Evolutionary conservation across 2,113 vertebrate species (phyloP).

Genomic region (Anarhynchus alexandrinus): DNA sequence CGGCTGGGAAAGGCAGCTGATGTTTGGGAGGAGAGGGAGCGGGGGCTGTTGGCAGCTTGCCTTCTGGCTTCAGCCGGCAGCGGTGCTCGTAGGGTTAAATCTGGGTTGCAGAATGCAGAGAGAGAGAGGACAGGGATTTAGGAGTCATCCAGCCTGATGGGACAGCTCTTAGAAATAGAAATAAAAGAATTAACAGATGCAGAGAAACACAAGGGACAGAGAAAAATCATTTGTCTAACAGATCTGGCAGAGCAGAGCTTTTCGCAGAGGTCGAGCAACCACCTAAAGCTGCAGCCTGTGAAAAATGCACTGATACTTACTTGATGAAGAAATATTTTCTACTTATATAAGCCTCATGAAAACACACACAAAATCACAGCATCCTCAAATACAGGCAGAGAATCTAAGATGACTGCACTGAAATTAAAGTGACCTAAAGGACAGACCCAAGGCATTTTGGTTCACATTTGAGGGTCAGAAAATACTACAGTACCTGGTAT

Average conservation of each 20-base stretch:
- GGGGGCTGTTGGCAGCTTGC: neutral
- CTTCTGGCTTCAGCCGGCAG: neutral
- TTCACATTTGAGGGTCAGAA: neutral
- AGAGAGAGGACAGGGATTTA: neutral
- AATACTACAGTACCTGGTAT: neutral
- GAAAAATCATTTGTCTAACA: neutral
- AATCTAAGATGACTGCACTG: neutral
- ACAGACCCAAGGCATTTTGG: neutral
- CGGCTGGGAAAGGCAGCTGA: neutral
- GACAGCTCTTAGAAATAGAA: conserved; percentile 13
- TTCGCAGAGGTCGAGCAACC: neutral
- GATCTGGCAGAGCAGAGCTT: neutral
- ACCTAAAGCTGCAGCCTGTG: neutral
- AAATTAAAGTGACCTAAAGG: neutral
- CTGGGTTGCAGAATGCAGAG: neutral
- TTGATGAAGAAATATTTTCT: neutral
- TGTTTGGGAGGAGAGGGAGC: neutral
- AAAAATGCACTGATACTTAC: neutral
- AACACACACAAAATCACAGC: neutral
- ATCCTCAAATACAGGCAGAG: neutral
- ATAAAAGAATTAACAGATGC: neutral
- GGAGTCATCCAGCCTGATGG: neutral
- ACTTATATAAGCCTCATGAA: neutral
- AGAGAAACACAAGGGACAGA: neutral
- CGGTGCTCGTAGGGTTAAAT: neutral